Evolutionary conservation across 53 echinoderm and acorn worm species (phyloP), one percentile per base, ranked within the genome.

Genomic region (Apostichopus leukothele): DNA sequence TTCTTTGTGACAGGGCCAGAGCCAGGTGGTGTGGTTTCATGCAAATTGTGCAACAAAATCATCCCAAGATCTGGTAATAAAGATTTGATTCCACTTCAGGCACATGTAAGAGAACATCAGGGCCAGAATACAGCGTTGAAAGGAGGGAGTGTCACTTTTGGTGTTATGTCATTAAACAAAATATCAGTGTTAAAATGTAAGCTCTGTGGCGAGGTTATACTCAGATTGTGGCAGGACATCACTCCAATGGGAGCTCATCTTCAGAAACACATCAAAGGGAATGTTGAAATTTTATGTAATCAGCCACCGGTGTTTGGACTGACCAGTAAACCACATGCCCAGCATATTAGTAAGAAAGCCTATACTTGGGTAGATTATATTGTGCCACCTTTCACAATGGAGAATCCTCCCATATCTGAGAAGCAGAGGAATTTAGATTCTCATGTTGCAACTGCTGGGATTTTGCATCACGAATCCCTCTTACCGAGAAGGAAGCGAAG

Each of bases 311-410:
- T 81, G 54, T 53, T 81, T 87, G 75, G 75, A 9, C 75, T 75
- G 16, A 23, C 88, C 16, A 75, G 51, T 59, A 87, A 87, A 87
- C 52, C 74, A 23, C 74, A 87, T 75, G 53, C 55, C 13, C 88
- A 87, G 54, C 75, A 75, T 73, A 75, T 87, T 19, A 87, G 88
- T 27, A 87, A 87, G 88, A 91, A 96, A 61, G 91, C 92, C 52
- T 87, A 91, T 16, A 92, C 94, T 68, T 96, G 96, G 96, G 91
- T 96, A 67, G 96, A 96, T 81, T 92, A 92, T 86, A 94, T 96
- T 59, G 96, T 94, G 16, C 96, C 96, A 60, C 96, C 96, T 27
- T 96, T 94, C 87, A 94, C 90, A 54, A 88, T 93, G 73, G 90
- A 90, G 6, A 94, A 94, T 86, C 86, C 92, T 86, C 96, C 96